Percentiles rank a stretch among this genome's conserved stretches.
These are phyloP conservation scores for Protomyctophum bolini DNA, from an alignment of 2,113 vertebrate genomes.

Conservation along the genomic window DNA sequence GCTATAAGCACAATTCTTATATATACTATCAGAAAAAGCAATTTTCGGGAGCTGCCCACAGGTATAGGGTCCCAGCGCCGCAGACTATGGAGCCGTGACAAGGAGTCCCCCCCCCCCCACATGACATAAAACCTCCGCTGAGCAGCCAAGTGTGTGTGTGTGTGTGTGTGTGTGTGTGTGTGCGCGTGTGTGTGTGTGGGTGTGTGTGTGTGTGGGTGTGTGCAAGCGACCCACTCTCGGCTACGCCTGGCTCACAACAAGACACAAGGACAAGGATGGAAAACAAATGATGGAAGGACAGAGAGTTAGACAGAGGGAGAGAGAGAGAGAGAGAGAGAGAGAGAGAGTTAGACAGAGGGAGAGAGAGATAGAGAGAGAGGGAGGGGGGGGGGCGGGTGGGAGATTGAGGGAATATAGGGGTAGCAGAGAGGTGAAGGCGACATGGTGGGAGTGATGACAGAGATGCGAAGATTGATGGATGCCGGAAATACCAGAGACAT, in stretches of 20 bases:
- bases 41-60: constrained; percentile 74
- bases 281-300: constrained; percentile 11
- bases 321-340: constrained; percentile 8
- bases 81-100: constrained; percentile 68
- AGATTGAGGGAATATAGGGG: no score
- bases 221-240: no score
- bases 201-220: no score
- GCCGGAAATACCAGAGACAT: no score
- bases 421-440: no score
- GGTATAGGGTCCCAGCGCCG: constrained; percentile 59
- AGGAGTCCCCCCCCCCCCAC: constrained; percentile 56
- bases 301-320: constrained; percentile 2
- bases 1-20: constrained; percentile 76
- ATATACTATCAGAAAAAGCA: constrained; percentile 76
- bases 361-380: constrained; percentile 8
- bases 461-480: no score
- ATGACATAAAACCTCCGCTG: no score
- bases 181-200: no score
- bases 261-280: neutral
- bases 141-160: no score
- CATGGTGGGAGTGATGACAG: no score
- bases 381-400: neutral
- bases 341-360: constrained; percentile 6
- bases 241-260: no score
- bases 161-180: no score